Conservation (phyloP, 2,888 invertebrate genomes). For the Ctena decussata region DNA sequence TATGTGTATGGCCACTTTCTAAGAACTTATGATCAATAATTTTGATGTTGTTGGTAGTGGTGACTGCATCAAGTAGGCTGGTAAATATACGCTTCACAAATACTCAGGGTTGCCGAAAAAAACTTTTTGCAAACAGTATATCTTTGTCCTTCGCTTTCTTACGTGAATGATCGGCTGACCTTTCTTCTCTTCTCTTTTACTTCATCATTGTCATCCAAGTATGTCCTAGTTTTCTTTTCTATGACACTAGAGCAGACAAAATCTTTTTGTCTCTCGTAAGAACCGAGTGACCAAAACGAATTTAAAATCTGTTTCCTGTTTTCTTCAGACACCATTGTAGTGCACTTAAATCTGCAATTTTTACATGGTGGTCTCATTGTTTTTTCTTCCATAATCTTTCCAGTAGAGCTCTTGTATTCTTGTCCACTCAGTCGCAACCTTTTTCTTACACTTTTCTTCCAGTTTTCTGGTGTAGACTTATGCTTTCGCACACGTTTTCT, state of each 20-base stretch:
- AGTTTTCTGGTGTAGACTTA: constrained; percentile 9
- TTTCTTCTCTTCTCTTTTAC: background rate
- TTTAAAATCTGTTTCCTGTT: too few relatives aligned
- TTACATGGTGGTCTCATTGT: background rate
- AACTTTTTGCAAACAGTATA: constrained; percentile 27
- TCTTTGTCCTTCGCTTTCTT: background rate
- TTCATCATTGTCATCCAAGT: background rate
- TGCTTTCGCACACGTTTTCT: background rate
- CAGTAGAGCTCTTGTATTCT: constrained; percentile 19
- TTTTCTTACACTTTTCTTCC: constrained; percentile 32
- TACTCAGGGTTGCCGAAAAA: constrained; percentile 19
- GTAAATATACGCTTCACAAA: constrained; percentile 5
- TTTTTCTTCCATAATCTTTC: constrained; percentile 7
- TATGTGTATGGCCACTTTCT: background rate
- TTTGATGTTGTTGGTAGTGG: constrained; percentile 6
- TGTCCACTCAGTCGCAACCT: constrained; percentile 6
- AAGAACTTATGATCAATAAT: constrained; percentile 32
- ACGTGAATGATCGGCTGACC: background rate
- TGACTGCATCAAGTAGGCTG: constrained; percentile 32
- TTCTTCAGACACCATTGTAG: constrained; percentile 15
- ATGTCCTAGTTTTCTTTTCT: constrained; percentile 1
- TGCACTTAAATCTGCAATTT: constrained; percentile 22
- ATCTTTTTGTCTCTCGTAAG: constrained; percentile 26
- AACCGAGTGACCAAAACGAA: constrained; percentile 7
- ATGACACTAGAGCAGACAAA: constrained; percentile 15